phyloP scores from a whole-genome alignment of 2,797 vertebrate species.

The Ceryle rudis region DNA sequence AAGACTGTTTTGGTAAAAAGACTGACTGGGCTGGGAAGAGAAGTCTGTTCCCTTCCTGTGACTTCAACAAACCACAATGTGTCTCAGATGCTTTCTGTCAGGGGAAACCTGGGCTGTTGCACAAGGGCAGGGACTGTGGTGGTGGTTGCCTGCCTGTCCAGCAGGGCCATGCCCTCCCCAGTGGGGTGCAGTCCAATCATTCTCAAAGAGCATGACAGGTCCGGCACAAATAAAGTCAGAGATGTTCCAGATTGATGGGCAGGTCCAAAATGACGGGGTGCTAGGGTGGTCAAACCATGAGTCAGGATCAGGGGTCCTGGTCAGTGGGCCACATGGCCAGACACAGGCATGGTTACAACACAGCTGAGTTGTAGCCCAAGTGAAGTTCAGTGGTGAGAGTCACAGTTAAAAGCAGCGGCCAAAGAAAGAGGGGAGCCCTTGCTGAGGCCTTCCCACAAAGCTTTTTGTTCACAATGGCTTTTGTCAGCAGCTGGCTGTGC shows the following conservation, averaged over 20 bases:
- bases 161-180: neutral
- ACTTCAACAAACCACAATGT: neutral
- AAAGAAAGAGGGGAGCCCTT: neutral
- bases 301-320: neutral
- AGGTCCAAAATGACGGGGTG: neutral
- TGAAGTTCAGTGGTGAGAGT: neutral
- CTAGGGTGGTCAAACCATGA: rapidly evolving
- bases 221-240: neutral
- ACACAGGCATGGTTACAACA: neutral
- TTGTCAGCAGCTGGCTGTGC: neutral
- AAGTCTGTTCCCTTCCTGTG: neutral
- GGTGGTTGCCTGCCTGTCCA: rapidly evolving
- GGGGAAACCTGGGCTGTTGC: neutral
- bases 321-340: neutral
- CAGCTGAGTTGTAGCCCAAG: rapidly evolving
- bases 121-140: neutral
- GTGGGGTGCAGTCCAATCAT: rapidly evolving
- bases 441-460: neutral
- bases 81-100: neutral
- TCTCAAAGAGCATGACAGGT: neutral
- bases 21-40: neutral
- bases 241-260: rapidly evolving
- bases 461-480: neutral
- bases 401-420: neutral
- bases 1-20: neutral